phyloP scores from a whole-genome alignment of 2,797 vertebrate species.

The Catostomus latipinnis region DNA sequence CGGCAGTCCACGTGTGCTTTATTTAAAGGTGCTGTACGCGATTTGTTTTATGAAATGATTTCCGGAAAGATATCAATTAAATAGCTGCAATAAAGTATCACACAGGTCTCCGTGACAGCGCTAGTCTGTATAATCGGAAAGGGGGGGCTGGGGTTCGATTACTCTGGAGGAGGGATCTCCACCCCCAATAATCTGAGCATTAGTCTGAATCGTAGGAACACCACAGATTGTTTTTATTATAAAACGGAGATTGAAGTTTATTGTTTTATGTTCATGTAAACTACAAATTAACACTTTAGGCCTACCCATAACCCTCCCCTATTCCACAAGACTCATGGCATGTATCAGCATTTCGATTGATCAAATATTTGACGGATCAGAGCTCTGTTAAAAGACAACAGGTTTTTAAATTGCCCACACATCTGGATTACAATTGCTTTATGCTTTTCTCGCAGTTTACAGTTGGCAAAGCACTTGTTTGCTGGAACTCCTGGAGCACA shows the following conservation, averaged over 20 bases:
- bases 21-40: background rate
- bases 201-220: background rate
- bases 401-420: too few species aligned
- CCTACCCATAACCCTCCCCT: background rate
- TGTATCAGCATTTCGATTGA: background rate
- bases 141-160: too few species aligned
- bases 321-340: too few species aligned
- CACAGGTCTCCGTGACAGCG: too few species aligned
- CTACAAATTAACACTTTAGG: background rate
- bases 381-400: background rate
- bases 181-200: too few species aligned
- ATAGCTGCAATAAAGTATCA: too few species aligned
- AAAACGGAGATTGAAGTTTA: background rate
- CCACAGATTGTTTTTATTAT: background rate
- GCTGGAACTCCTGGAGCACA: conserved; percentile 10
- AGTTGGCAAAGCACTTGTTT: background rate
- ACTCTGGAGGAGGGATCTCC: too few species aligned
- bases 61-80: too few species aligned
- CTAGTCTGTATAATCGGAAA: too few species aligned
- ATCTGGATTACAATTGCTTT: background rate
- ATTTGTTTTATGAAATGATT: too few species aligned
- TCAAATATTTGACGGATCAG: too few species aligned
- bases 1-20: background rate
- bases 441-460: background rate
- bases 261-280: background rate